phyloP scores from a whole-genome alignment of 2,888 invertebrate species.

The Aphidoletes aphidimyza region DNA sequence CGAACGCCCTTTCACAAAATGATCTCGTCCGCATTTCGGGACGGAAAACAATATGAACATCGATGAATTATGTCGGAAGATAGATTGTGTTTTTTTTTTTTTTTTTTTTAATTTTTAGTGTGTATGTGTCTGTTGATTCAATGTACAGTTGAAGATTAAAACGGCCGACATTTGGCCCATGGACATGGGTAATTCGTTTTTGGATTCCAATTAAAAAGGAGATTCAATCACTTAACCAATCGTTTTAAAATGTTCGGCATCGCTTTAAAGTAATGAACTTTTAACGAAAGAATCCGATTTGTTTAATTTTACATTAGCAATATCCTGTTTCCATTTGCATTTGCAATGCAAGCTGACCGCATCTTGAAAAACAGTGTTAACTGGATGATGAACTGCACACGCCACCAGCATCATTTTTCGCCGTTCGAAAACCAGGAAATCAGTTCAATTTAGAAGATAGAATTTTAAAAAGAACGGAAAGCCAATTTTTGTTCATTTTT shows the following conservation, averaged over 20 bases:
- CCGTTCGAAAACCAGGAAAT: not conserved
- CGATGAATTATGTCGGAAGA: not conserved
- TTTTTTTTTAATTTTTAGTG: no score
- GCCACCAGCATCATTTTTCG: not conserved
- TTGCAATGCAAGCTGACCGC: no score
- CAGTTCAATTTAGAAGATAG: no score
- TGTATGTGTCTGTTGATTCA: no score
- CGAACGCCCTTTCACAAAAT: not conserved
- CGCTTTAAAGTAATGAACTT: not conserved
- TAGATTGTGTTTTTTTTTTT: not conserved
- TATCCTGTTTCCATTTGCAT: not conserved
- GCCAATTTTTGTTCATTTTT: not conserved
- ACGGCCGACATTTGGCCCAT: not conserved
- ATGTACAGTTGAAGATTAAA: conserved; percentile 5
- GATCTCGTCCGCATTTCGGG: not conserved
- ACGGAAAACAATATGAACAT: not conserved
- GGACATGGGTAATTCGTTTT: conserved; percentile 4
- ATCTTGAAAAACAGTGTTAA: not conserved
- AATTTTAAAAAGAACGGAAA: not conserved
- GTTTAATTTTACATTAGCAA: not conserved
- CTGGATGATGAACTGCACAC: not conserved
- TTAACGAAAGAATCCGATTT: not conserved
- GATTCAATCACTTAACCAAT: not conserved
- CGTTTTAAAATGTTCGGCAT: not conserved
- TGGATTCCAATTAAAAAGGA: not conserved